Evolutionary conservation across 2,888 invertebrate species (phyloP).

Genomic region (Drymonia ruficornis): DNA sequence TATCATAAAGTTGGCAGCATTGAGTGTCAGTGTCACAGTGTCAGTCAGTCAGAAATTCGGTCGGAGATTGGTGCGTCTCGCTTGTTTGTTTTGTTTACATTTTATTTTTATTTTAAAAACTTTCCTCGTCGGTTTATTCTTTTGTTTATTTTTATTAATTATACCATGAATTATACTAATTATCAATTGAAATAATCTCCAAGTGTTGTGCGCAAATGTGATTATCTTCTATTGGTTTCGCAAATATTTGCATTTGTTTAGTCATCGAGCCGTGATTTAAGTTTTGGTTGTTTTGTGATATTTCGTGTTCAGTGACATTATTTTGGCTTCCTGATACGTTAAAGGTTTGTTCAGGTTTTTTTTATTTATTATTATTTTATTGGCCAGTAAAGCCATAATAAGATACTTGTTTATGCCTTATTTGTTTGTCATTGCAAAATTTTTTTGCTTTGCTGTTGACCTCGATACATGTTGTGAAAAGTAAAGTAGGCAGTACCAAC

Average conservation of each 20-base stretch:
- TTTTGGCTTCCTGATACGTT: conserved; percentile 14
- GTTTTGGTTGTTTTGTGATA: conserved; percentile 47
- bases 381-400: conserved; percentile 5
- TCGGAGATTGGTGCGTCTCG: conserved; percentile 31
- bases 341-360: conserved; percentile 30
- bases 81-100: conserved; percentile 57
- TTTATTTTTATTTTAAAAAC: conserved; percentile 43
- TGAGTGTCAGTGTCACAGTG: background rate
- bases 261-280: conserved; percentile 40
- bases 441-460: conserved; percentile 53
- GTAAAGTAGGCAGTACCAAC: conserved; percentile 27
- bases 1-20: background rate
- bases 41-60: background rate
- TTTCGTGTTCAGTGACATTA: conserved; percentile 24
- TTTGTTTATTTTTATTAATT: conserved; percentile 37
- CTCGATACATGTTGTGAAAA: conserved; percentile 48
- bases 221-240: conserved; percentile 40
- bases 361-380: conserved; percentile 15
- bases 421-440: conserved; percentile 59
- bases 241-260: conserved; percentile 40
- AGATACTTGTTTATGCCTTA: conserved; percentile 46
- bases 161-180: conserved; percentile 23
- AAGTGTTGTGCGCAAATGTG: conserved; percentile 59
- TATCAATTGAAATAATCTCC: conserved; percentile 15
- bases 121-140: conserved; percentile 30